Conservation (phyloP, 2,113 vertebrate genomes). For the Phyllostomus hastatus region DNA sequence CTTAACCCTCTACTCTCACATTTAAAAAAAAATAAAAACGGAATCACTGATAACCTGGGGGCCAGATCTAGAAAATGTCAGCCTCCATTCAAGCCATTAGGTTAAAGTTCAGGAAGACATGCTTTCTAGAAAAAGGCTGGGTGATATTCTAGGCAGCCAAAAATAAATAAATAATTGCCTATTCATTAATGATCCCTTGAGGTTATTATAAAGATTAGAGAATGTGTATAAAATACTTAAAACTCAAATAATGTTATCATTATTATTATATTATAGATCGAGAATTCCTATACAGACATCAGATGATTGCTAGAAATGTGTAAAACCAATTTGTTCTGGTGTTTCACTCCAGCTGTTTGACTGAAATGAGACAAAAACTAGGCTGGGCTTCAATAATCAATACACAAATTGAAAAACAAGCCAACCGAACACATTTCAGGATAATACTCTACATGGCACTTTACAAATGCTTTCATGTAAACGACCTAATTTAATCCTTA, state of each 20-base stretch:
- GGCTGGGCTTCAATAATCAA: not conserved
- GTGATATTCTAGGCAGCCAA: not conserved
- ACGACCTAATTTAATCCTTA: not conserved
- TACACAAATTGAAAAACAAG: not conserved
- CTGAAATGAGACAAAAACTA: conserved; percentile 27
- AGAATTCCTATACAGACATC: not conserved
- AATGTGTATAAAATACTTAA: not conserved
- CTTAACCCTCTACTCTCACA: not conserved
- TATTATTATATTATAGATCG: not conserved
- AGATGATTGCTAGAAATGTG: not conserved
- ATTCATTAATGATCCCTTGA: not conserved
- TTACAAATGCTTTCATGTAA: not conserved
- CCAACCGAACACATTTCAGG: not conserved
- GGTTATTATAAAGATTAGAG: not conserved
- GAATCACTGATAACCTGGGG: not conserved
- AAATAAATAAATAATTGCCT: not conserved
- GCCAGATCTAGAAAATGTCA: not conserved
- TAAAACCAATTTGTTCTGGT: not conserved
- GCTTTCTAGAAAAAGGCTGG: not conserved
- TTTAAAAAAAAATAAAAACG: not conserved
- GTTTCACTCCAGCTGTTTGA: not conserved
- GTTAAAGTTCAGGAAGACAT: not conserved
- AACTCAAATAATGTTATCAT: not conserved
- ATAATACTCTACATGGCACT: not conserved
- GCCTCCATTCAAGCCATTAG: not conserved